Conservation (phyloP, 1,140 invertebrate species). For the Caerostris darwini region DNA sequence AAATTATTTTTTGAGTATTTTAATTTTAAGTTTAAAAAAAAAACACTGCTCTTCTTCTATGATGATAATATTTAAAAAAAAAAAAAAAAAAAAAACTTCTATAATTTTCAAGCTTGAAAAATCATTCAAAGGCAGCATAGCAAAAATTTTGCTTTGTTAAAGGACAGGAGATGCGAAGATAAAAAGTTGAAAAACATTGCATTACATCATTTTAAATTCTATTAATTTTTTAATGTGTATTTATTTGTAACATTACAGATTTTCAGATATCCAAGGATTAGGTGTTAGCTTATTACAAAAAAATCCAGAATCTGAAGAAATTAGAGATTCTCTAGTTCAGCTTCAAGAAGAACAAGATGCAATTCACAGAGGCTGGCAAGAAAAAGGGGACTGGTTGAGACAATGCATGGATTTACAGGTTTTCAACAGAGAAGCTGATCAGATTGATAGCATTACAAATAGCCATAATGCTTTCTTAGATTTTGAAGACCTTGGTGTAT, state of each 20-base stretch:
- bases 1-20: too few species aligned
- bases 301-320: conserved; percentile 77
- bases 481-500: conserved; percentile 91
- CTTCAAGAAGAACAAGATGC: conserved; percentile 89
- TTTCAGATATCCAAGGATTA: conserved; percentile 86
- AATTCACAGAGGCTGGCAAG: conserved; percentile 88
- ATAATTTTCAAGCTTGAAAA: too few species aligned
- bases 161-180: too few species aligned
- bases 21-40: too few species aligned
- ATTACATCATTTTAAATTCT: too few species aligned
- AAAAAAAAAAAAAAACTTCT: too few species aligned
- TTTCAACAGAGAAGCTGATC: conserved; percentile 97
- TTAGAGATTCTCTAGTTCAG: conserved; percentile 87
- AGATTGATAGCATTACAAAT: conserved; percentile 96
- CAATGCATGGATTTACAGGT: conserved; percentile 91
- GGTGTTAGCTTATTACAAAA: conserved; percentile 83
- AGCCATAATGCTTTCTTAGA: conserved; percentile 97
- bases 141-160: too few species aligned
- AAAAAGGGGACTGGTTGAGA: conserved; percentile 91
- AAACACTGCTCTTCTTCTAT: too few species aligned
- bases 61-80: too few species aligned
- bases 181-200: too few species aligned
- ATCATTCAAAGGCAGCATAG: too few species aligned
- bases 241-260: conserved; percentile 80
- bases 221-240: not conserved